Base-by-base conservation (phyloP, 1,140 invertebrate species). In the Leptinotarsa undecemlineata region DNA sequence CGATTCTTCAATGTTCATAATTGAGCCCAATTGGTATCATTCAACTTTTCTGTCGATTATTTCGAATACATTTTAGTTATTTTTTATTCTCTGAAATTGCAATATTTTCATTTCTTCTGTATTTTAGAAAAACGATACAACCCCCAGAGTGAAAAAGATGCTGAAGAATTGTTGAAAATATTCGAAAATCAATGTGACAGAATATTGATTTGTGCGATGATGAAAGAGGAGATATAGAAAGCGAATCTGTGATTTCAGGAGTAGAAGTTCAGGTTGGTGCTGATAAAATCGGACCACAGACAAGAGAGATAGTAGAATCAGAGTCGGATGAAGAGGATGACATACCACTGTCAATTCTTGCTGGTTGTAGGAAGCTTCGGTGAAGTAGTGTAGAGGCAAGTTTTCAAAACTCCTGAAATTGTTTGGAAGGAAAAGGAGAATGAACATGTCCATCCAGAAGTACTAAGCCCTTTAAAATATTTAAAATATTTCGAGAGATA, bases 1-100 rank as follows among this genome's bases (percentile, higher is more conserved):
- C n/a, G 48, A 57, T 57, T 57, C n/a, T 57, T 57, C 15, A 57
- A 57, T 57, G 48, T 17, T 57, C 48, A 57, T 57, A 57, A 57
- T 57, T 57, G 4, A 17, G 48, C 48, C 14, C 48, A 57, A 57
- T 57, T 57, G 48, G 48, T 57, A 57, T 57, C 14, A 57, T 57
- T 57, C 48, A 57, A 57, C 48, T 57, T 57, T 57, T 17, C 14
- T 17, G 17, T 57, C 48, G 1, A 57, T 57, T 17, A 17, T 57
- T 57, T 57, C 4, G 48, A 57, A 17, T 57, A 17, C 48, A 57
- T 17, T 15, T 14, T 17, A 15, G 48, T 57, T 57, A 15, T 57
- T 57, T 57, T 57, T 57, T 57, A 14, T 57, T 57, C 48, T 57
- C 48, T 17, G 6, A 57, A 15, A 57, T 1, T 17, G 14, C 14